These are phyloP conservation scores for Drosophila phalerata DNA, from an alignment of 2,888 invertebrate genomes.

Conservation along the genomic window DNA sequence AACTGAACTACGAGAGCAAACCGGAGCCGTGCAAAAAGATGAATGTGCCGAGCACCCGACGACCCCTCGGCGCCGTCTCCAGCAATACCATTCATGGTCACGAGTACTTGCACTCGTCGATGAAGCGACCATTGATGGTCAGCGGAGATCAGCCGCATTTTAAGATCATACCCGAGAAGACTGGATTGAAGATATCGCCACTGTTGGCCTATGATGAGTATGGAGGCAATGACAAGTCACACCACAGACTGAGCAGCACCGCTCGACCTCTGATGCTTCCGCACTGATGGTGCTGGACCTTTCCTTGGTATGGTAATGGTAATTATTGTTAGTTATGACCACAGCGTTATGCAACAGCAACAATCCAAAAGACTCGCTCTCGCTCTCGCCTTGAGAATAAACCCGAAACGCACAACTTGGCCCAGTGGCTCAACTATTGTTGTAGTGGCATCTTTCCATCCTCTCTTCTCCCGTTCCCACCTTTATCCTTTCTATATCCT, in stretches of 20 bases:
- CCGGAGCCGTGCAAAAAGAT: slow-evolving; percentile 85
- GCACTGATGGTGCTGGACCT: slow-evolving; percentile 86
- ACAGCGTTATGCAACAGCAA: slow-evolving; percentile 12
- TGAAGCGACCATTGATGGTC: slow-evolving; percentile 87
- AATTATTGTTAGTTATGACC: slow-evolving; percentile 79
- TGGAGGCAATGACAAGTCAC: slow-evolving; percentile 78
- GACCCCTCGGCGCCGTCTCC: slow-evolving; percentile 82
- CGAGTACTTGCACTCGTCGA: slow-evolving; percentile 85
- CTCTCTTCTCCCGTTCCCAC: neutral
- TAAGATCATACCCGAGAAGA: slow-evolving; percentile 87
- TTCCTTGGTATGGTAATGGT: slow-evolving; percentile 85
- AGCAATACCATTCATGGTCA: slow-evolving; percentile 63
- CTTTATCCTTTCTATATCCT: slow-evolving; percentile 1
- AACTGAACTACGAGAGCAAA: slow-evolving; percentile 83
- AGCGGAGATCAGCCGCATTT: slow-evolving; percentile 86
- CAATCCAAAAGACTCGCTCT: slow-evolving; percentile 53
- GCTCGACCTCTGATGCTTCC: slow-evolving; percentile 85
- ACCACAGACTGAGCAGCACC: slow-evolving; percentile 85
- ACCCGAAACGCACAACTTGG: slow-evolving; percentile 56
- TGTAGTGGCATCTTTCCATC: slow-evolving; percentile 22
- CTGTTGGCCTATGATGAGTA: slow-evolving; percentile 83
- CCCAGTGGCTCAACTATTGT: slow-evolving; percentile 46
- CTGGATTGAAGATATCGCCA: slow-evolving; percentile 87
- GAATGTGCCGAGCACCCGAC: slow-evolving; percentile 85
- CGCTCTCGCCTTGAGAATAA: slow-evolving; percentile 18